Percentiles rank a stretch among this genome's conserved stretches.
Evolutionary conservation across 2,888 invertebrate species (phyloP).

Genomic region (Muschampia plurimacula): DNA sequence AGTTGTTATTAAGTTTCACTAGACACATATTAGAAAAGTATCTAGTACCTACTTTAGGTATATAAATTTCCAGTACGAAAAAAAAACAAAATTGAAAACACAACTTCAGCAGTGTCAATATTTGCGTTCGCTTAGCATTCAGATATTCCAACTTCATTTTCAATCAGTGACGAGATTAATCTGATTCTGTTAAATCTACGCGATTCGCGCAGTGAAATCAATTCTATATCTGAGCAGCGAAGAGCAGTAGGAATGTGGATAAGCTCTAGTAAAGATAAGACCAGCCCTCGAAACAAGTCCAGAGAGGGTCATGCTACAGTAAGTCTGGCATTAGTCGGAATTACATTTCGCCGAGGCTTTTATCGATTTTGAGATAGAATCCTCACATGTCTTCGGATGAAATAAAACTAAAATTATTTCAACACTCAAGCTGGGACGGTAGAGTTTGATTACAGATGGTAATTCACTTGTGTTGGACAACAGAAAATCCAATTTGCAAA

Average conservation of each 20-base stretch:
- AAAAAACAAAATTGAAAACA: neutral
- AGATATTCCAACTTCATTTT: slow-evolving; percentile 62
- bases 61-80: neutral
- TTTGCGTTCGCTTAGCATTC: slow-evolving; percentile 38
- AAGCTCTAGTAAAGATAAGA: slow-evolving; percentile 55
- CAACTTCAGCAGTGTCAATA: neutral
- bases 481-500: slow-evolving; percentile 6
- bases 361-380: slow-evolving; percentile 29
- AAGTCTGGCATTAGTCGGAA: slow-evolving; percentile 64
- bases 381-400: slow-evolving; percentile 23
- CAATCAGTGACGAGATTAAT: slow-evolving; percentile 68
- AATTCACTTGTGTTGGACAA: slow-evolving; percentile 7
- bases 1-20: neutral
- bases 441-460: slow-evolving; percentile 5
- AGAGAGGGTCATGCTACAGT: slow-evolving; percentile 55
- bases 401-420: slow-evolving; percentile 23
- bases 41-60: no score
- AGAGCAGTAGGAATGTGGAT: slow-evolving; percentile 57
- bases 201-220: slow-evolving; percentile 58
- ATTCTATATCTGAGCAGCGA: slow-evolving; percentile 62
- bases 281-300: slow-evolving; percentile 56
- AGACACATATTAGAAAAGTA: neutral
- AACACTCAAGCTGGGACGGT: neutral
- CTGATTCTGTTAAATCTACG: slow-evolving; percentile 66
- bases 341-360: slow-evolving; percentile 54